phyloP scores from a whole-genome alignment of 2,113 vertebrate species.

The Centropristis striata region DNA sequence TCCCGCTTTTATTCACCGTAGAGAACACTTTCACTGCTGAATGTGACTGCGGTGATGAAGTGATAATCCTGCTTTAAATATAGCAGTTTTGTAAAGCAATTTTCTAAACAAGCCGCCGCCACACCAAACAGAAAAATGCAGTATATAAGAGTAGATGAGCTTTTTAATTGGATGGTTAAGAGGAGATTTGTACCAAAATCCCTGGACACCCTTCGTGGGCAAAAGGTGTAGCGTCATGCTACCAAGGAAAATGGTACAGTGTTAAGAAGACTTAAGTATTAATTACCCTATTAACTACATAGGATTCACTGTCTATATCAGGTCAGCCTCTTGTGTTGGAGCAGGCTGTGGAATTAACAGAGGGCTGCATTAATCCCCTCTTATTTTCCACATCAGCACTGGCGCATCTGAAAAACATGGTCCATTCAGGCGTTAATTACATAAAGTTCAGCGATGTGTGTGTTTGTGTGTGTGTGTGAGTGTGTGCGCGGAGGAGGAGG shows the following conservation, averaged over 20 bases:
- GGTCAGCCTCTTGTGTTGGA: conserved; percentile 74
- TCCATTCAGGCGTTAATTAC: conserved; percentile 77
- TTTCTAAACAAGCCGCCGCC: conserved; percentile 21
- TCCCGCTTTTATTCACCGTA: conserved; percentile 21
- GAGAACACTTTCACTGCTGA: background rate
- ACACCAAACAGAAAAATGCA: conserved; percentile 34
- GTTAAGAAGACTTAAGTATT: conserved; percentile 81
- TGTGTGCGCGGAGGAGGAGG: conserved; percentile 31
- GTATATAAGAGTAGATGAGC: conserved; percentile 43
- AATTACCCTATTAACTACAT: conserved; percentile 79
- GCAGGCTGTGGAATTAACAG: conserved; percentile 75
- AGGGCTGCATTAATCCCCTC: conserved; percentile 78
- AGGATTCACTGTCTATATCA: conserved; percentile 71
- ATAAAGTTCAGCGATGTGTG: conserved; percentile 73
- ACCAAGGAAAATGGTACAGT: conserved; percentile 63
- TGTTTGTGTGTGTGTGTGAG: conserved; percentile 25
- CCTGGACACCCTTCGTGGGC: conserved; percentile 59
- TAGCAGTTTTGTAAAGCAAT: background rate
- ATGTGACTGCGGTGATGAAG: background rate
- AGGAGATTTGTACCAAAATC: conserved; percentile 74
- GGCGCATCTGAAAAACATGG: conserved; percentile 76
- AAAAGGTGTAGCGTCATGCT: conserved; percentile 69
- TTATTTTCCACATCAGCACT: conserved; percentile 81
- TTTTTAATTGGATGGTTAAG: conserved; percentile 69
- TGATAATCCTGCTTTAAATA: conserved; percentile 25